Evolutionary conservation across 2,797 vertebrate genomes (phyloP), one percentile per base, ranked within the genome.

Genomic region (Acanthiza pusilla): DNA sequence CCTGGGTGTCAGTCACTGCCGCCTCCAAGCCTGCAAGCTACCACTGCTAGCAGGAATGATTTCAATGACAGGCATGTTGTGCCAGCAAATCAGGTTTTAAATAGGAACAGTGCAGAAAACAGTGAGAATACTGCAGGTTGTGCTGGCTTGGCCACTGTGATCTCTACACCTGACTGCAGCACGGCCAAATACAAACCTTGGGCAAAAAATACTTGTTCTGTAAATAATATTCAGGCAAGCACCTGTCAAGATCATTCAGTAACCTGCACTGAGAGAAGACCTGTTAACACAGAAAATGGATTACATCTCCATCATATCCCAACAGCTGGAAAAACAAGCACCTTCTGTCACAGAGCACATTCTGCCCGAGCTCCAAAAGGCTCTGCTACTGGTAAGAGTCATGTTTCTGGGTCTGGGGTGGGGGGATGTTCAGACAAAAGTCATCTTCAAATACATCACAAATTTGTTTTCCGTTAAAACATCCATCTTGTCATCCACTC

Each of bases 311-410:
- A 97, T 73, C 97, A 86, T 82, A 98, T 96, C 47, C 98, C 98
- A 94, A 98, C 98, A 74, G 98, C 98, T 95, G 98, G 98, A 91
- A 98, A 99, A 97, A 98, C 98, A 93, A 95, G 97, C 67, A 89
- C 97, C 90, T 96, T 98, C 48, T 98, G 98, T 98, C 97, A 97
- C 13, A 96, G 96, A 74, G 98, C 96, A 6, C 97, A 94, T 94
- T 97, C 86, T 92, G 97, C 97, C 83, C 97, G 97, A 92, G 82
- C 91, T 94, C 97, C 97, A 93, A 98, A 97, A 96, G 97, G 97
- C 11, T 97, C 97, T 97, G 97, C 98, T 91, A 58, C 94, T 85
- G 97, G 98, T 98, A 97, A 97, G 98, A 66, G 65, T 89, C 63
- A 25, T 51, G 38, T 87, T 85, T 85, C 90, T 76, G 90, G 11